Conservation (phyloP, 1,140 invertebrate genomes). For the Anadara kagoshimensis region DNA sequence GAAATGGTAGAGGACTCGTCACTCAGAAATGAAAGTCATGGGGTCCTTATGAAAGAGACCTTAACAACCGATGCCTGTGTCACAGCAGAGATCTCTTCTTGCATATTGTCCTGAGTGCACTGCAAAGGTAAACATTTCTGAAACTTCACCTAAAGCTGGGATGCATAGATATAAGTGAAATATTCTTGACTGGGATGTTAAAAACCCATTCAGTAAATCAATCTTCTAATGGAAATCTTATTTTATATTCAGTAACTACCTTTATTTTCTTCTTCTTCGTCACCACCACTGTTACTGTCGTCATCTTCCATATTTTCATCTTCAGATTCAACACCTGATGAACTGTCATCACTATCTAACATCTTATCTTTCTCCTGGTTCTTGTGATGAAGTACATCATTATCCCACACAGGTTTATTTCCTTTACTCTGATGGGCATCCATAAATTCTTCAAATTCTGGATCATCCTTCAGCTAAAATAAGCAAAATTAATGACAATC, state of each 20-base stretch:
- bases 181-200: too few species aligned
- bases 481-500: neutral
- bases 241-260: neutral
- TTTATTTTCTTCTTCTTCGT: slow-evolving; percentile 39
- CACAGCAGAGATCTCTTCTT: too few species aligned
- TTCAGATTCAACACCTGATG: slow-evolving; percentile 38
- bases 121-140: too few species aligned
- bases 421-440: slow-evolving; percentile 82
- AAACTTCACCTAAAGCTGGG: too few species aligned
- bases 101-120: too few species aligned
- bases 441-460: slow-evolving; percentile 91
- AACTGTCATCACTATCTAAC: slow-evolving; percentile 3
- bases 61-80: too few species aligned
- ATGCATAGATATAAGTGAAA: too few species aligned
- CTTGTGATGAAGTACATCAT: slow-evolving; percentile 76
- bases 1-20: too few species aligned
- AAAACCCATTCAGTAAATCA: too few species aligned
- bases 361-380: slow-evolving; percentile 24
- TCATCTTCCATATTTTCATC: slow-evolving; percentile 54
- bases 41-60: too few species aligned
- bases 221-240: too few species aligned
- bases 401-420: slow-evolving; percentile 80
- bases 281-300: slow-evolving; percentile 37
- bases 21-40: too few species aligned
- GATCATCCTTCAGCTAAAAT: slow-evolving; percentile 86